Percentiles rank a stretch among this genome's conserved stretches.
Evolutionary conservation across 2,888 invertebrate genomes (phyloP).

Genomic region (Acanthococcus lagerstroemiae): DNA sequence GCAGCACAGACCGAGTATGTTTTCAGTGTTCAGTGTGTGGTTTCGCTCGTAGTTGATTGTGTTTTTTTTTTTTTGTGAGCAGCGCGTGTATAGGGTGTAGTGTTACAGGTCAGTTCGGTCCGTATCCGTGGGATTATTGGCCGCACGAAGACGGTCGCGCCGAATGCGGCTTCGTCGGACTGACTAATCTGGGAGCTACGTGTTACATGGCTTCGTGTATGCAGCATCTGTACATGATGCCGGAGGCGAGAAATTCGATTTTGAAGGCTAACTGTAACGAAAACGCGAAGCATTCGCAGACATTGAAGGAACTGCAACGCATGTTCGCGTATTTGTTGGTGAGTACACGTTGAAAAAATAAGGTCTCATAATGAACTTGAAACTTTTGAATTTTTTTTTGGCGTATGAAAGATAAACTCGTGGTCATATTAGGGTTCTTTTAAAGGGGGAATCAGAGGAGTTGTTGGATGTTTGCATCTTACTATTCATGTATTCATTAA

Average conservation of each 20-base stretch:
- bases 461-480: too few species aligned
- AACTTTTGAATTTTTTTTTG: too few species aligned
- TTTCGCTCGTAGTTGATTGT: too few species aligned
- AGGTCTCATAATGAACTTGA: too few species aligned
- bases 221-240: constrained; percentile 97
- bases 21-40: neutral
- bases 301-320: constrained; percentile 75
- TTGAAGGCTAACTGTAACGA: constrained; percentile 63
- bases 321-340: constrained; percentile 90
- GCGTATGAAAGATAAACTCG: too few species aligned
- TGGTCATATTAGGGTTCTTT: too few species aligned
- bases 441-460: too few species aligned
- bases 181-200: constrained; percentile 90
- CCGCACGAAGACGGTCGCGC: constrained; percentile 90
- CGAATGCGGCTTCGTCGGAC: constrained; percentile 87
- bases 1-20: constrained; percentile 69
- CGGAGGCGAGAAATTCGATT: constrained; percentile 76
- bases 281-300: constrained; percentile 64
- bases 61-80: too few species aligned
- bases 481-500: too few species aligned
- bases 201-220: constrained; percentile 97
- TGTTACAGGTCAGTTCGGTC: constrained; percentile 66
- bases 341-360: too few species aligned
- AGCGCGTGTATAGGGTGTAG: too few species aligned
- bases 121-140: constrained; percentile 97